Evolutionary conservation across 2,113 vertebrate genomes (phyloP).

Genomic region (Myrmecobius fasciatus): DNA sequence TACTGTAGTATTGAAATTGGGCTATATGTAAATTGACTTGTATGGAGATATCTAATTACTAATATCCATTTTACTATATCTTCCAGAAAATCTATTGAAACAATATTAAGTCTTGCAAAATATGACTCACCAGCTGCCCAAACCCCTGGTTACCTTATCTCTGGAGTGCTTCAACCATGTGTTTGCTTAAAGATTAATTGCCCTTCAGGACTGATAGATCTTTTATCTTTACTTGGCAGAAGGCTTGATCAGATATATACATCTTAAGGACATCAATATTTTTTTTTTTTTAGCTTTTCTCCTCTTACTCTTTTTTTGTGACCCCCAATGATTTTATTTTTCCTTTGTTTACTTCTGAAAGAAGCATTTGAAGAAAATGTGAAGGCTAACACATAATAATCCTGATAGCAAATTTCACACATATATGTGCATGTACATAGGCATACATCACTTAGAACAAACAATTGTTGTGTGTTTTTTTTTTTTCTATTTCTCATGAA

Average conservation of each 20-base stretch:
- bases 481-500: background rate
- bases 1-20: background rate
- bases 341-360: constrained; percentile 26
- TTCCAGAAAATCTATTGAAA: constrained; percentile 36
- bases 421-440: background rate
- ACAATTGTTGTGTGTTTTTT: background rate
- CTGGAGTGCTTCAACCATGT: background rate
- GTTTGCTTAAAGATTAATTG: constrained; percentile 25
- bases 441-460: background rate
- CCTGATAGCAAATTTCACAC: background rate
- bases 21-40: background rate
- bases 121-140: constrained; percentile 23
- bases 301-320: constrained; percentile 8
- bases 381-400: background rate
- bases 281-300: background rate
- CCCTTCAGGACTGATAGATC: constrained; percentile 22
- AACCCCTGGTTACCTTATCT: constrained; percentile 3
- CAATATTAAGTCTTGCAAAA: constrained; percentile 21
- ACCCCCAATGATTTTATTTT: background rate
- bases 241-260: constrained; percentile 8
- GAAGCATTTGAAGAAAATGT: background rate
- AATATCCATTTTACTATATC: constrained; percentile 8
- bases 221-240: constrained; percentile 22
- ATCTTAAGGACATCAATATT: constrained; percentile 6
- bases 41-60: background rate